Conservation (phyloP, 1,140 invertebrate species). For the Dendrolimus punctatus region DNA sequence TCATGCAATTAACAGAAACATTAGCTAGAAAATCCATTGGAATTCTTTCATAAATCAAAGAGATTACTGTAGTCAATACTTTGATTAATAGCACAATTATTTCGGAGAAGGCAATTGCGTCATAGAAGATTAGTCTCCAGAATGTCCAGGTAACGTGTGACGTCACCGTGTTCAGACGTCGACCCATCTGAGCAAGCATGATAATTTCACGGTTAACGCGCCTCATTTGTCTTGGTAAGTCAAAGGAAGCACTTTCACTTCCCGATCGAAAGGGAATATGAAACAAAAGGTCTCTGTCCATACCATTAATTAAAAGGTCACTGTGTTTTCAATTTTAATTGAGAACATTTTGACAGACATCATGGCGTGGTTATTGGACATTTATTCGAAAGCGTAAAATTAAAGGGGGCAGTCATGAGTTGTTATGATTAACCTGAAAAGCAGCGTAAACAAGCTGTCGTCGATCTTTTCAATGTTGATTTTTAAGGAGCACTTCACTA, state of each 20-base stretch:
- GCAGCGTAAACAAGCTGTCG: too few relatives aligned
- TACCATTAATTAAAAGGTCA: conserved; percentile 2
- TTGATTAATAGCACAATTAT: conserved; percentile 32
- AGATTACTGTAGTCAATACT: conserved; percentile 28
- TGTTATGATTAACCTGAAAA: too few relatives aligned
- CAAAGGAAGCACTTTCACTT: conserved; percentile 60
- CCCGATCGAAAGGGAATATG: conserved; percentile 4
- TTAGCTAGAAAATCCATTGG: conserved; percentile 11
- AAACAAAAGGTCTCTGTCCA: not conserved
- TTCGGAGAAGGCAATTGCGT: conserved; percentile 30
- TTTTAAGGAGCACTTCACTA: too few relatives aligned
- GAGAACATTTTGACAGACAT: too few relatives aligned
- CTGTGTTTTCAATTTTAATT: not conserved
- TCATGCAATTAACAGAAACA: not conserved
- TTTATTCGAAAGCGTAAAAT: too few relatives aligned
- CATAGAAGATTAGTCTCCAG: conserved; percentile 31
- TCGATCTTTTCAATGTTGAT: too few relatives aligned
- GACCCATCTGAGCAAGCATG: conserved; percentile 43
- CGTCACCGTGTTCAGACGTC: conserved; percentile 24
- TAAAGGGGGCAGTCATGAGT: too few relatives aligned
- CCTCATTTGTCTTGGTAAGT: conserved; percentile 41
- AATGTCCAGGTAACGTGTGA: conserved; percentile 20
- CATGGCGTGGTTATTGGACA: too few relatives aligned
- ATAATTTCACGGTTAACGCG: conserved; percentile 43
- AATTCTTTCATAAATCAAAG: conserved; percentile 18